A percentile compares a stretch with the other conserved stretches of the same genome.
Evolutionary conservation across 1,140 invertebrate genomes (phyloP).

Genomic region (Atta cephalotes): DNA sequence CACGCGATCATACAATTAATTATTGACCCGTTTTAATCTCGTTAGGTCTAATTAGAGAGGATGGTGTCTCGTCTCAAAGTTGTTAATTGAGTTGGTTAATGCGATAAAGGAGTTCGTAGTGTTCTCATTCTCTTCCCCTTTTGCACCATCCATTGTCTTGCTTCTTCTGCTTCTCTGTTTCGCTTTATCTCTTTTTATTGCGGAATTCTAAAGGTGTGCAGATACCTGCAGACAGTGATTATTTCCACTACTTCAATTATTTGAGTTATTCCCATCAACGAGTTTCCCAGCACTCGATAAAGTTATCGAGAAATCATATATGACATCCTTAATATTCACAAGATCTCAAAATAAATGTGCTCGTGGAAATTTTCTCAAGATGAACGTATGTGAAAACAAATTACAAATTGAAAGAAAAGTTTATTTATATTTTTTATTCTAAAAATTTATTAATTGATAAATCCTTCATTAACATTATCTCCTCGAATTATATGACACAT

Average conservation of each 20-base stretch:
- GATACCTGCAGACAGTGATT: constrained; percentile 56
- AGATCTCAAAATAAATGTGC: not conserved
- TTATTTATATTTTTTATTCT: constrained; percentile 30
- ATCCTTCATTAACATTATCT: not conserved
- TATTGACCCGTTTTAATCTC: constrained; percentile 80
- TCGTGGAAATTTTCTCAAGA: not conserved
- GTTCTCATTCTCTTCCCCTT: constrained; percentile 56
- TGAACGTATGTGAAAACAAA: not conserved
- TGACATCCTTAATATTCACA: constrained; percentile 8
- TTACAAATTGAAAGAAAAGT: not conserved
- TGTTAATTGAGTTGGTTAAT: constrained; percentile 81
- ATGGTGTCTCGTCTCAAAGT: constrained; percentile 73
- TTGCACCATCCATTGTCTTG: constrained; percentile 30
- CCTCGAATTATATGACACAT: not conserved
- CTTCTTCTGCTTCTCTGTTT: constrained; percentile 62
- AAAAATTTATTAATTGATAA: not conserved
- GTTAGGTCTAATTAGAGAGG: constrained; percentile 78
- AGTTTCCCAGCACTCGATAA: constrained; percentile 29
- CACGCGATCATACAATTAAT: constrained; percentile 75
- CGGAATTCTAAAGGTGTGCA: constrained; percentile 28
- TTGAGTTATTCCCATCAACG: constrained; percentile 64
- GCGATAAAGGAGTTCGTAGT: constrained; percentile 75
- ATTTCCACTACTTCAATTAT: constrained; percentile 71
- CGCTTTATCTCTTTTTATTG: constrained; percentile 35
- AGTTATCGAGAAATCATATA: not conserved